Base-by-base conservation (phyloP, 92 coral and sea anemone genomes). In the Porites divaricata region DNA sequence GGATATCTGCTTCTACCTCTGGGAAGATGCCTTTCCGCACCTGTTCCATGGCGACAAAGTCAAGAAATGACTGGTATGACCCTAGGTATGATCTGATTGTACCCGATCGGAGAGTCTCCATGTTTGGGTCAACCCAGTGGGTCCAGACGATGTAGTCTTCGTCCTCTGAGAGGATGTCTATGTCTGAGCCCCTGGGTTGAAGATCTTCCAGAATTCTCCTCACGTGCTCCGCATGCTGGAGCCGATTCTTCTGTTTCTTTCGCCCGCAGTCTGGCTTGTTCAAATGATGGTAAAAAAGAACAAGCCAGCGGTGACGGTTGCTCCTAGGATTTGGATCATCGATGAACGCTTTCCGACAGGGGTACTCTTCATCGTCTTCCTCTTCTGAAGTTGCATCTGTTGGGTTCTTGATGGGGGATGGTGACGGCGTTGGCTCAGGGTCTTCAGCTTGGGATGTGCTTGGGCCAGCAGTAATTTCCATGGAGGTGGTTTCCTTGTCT, bases 141-240 rank as follows among this genome's bases (percentile, higher is more conserved):
- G 72, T 63, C 82, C 72, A 77, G 6, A 77, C 58, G 1, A 77
- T 77, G 10, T 77, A 62, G 14, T 72, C 81, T 10, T 77, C 71
- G 61, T 77, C 81, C 4, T 45, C 14, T 10, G 81, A 16, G 1
- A 77, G 58, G 81, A 77, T 77, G 81, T 77, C 24, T 2, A 77
- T 77, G 59, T 77, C 62, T 1, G 14, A 1, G 1, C 81, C 81
- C 41, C 15, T 7, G 4, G 71, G 71, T 12, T 77, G 16, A 2
- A 77, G 71, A 41, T 77, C 54, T 9, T 77, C 72, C 49, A 77
- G 57, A 8, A 77, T 57, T 22, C 3, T 76, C 22, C 51, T 24
- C 22, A 76, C 17, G 23, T 62, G 70, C 4, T 12, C 22, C 19
- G 72, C 81, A 63, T 77, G 72, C 15, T 77, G 81, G 8, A 25